Evolutionary conservation across 2,797 vertebrate genomes (phyloP), one percentile per base, ranked within the genome.

Genomic region (Clamator glandarius): DNA sequence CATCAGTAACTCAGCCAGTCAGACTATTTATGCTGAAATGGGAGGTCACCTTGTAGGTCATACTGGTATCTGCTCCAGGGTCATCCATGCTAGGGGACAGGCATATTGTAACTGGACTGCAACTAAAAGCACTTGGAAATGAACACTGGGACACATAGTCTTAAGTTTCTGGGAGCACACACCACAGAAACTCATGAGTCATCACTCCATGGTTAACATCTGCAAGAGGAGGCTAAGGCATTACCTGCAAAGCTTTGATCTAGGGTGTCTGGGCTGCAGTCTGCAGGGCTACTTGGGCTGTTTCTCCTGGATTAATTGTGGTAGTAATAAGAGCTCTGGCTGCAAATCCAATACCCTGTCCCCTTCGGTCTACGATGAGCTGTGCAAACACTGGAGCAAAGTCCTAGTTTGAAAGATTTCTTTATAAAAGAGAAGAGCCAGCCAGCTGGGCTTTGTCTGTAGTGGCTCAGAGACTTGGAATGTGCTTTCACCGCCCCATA

Each of bases 21-120:
- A 39, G 36, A 9, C 9, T 6, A 7, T 12, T 31, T n/a, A 15
- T 1, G 5, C 44, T n/a, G 57, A 24, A 42, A 29, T 1, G 1
- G 41, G 52, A 79, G 15, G 17, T 42, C 46, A 26, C 46, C n/a
- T 28, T 39, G 24, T 15, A 20, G 42, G 31, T 33, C 36, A 5
- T 6, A 11, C 17, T 36, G 68, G 23, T 74, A 64, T 52, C 68
- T 66, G 7, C 68, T n/a, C 52, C 31, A 10, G 57, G 39, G 31
- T 13, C 3, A 0, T 39, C n/a, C 12, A 2, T 0, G 8, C 44
- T 2, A 35, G 44, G 36, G 26, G 5, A 39, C 28, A 55, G 55
- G 63, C 9, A 17, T 54, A 5, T 63, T 63, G 39, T 67, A 58
- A 20, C 28, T 28, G n/a, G 11, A 18, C 23, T 86, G 58, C 50